Evolutionary conservation across 1,140 invertebrate species (phyloP), one percentile per base, ranked within the genome.

Genomic region (Aporrectodea caliginosa): DNA sequence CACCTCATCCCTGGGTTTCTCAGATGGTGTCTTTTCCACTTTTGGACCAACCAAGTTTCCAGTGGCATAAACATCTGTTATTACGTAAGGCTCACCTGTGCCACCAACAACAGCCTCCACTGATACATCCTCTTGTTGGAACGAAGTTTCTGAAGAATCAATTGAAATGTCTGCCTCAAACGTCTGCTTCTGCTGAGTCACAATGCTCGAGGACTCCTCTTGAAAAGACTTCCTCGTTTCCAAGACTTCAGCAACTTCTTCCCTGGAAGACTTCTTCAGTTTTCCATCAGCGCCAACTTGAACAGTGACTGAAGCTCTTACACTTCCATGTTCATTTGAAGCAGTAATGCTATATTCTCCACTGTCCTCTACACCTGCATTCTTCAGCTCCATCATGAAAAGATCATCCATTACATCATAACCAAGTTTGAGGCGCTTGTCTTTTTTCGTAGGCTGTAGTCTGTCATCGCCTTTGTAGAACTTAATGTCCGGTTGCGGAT

Each of bases 351-450:
- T 72, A n/a, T 72, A 72, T 27, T 72, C 70, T 27, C 70, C 70
- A 72, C 70, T 72, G 70, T 72, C 70, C 70, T 72, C 12, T 2
- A 12, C 27, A 12, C 2, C 27, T n/a, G 30, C 70, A 31, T 72
- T 27, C 27, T 31, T 72, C 27, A 72, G 12, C 70, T 72, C 70
- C 70, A 72, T 27, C 12, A 27, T 12, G 27, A n/a, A 27, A 72
- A 72, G n/a, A 12, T 72, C n/a, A 72, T 72, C 70, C 2, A 72
- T 27, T 6, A 31, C 70, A 72, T 72, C 70, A n/a, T 31, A 72
- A 12, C n/a, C n/a, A 27, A 72, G n/a, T 2, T 27, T 31, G 2
- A 72, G n/a, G 2, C 70, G n/a, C 12, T n/a, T 31, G 30, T 72
- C 70, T n/a, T 72, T 27, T n/a, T 27, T 72, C 70, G 2, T 72